Evolutionary conservation across 2,888 invertebrate genomes (phyloP).

Genomic region (Cataglyphis livida): DNA sequence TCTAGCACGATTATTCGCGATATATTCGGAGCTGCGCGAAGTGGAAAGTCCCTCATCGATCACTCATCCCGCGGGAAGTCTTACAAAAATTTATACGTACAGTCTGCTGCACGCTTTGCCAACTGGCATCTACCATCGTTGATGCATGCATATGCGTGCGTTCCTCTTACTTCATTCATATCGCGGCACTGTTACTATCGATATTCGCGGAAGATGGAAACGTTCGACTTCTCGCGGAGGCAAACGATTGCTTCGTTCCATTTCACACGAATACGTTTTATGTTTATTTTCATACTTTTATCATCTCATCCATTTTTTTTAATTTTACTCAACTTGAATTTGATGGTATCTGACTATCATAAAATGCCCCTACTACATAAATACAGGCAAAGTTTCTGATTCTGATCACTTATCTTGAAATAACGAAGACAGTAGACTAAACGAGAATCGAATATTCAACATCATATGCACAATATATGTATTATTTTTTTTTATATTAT

Average conservation of each 20-base stretch:
- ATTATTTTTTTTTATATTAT: neutral
- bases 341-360: conserved; percentile 53
- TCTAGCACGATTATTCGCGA: conserved; percentile 31
- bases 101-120: conserved; percentile 29
- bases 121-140: conserved; percentile 36
- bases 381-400: conserved; percentile 32
- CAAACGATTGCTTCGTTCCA: conserved; percentile 19
- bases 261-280: conserved; percentile 4
- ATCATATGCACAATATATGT: neutral
- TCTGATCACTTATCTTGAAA: conserved; percentile 19
- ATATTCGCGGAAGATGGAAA: neutral
- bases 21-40: conserved; percentile 2
- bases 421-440: neutral
- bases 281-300: neutral
- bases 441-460: conserved; percentile 2
- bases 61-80: conserved; percentile 57
- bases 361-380: conserved; percentile 1
- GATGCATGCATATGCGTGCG: conserved; percentile 62
- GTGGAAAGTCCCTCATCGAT: conserved; percentile 59
- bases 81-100: conserved; percentile 59
- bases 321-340: neutral
- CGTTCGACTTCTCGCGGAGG: neutral
- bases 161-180: conserved; percentile 51
- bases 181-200: conserved; percentile 30
- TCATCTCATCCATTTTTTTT: neutral